phyloP scores from a whole-genome alignment of 2,888 invertebrate species.

The Diplolepis rosae region DNA sequence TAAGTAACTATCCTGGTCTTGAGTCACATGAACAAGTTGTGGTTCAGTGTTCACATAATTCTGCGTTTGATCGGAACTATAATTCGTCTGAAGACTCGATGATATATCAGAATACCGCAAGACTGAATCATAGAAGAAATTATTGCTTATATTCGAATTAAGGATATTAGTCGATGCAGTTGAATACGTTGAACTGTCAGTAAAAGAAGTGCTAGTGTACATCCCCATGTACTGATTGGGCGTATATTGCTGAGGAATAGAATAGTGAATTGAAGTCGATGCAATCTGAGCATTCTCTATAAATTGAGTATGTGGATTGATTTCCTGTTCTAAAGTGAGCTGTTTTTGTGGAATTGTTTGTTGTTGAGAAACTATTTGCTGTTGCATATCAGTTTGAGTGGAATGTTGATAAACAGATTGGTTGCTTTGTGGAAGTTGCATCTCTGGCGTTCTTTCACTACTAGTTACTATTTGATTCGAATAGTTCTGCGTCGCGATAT shows the following conservation, averaged over 20 bases:
- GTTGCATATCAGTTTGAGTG: conserved; percentile 17
- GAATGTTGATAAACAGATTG: conserved; percentile 15
- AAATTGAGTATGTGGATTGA: conserved; percentile 33
- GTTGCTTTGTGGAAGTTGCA: not conserved
- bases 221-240: conserved; percentile 51
- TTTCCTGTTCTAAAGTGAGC: not conserved
- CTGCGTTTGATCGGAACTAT: conserved; percentile 26
- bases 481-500: not conserved
- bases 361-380: conserved; percentile 6
- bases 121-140: conserved; percentile 5
- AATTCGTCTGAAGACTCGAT: conserved; percentile 33
- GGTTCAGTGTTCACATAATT: conserved; percentile 33
- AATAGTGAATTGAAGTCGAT: conserved; percentile 33
- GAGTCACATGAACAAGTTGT: not conserved
- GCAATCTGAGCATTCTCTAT: conserved; percentile 34
- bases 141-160: not conserved
- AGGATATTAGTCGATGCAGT: not conserved
- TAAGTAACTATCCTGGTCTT: not conserved
- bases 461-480: not conserved
- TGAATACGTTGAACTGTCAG: conserved; percentile 43
- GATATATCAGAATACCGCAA: not conserved
- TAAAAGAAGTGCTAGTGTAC: conserved; percentile 33
- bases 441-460: not conserved
- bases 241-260: conserved; percentile 48
- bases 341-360: not conserved